phyloP scores from a whole-genome alignment of 2,113 vertebrate genomes.

The Spea bombifrons region DNA sequence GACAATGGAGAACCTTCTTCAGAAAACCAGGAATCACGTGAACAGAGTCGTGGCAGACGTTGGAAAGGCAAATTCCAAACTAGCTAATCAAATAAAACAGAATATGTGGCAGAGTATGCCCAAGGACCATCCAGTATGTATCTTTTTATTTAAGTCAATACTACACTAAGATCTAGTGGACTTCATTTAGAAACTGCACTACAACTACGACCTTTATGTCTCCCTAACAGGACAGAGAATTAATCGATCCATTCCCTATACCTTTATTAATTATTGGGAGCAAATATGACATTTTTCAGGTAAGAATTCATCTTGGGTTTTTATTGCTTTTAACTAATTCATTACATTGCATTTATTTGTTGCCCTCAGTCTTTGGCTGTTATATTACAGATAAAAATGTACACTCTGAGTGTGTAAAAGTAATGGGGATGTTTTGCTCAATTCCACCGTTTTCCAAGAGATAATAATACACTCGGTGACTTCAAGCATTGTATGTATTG shows the following conservation, averaged over 20 bases:
- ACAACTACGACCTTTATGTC: conserved; percentile 26
- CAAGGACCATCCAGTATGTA: conserved; percentile 87
- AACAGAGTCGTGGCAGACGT: conserved; percentile 70
- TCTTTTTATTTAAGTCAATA: neutral
- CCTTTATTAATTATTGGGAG: conserved; percentile 90
- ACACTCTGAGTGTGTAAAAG: too few species aligned
- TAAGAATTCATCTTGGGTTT: conserved; percentile 57
- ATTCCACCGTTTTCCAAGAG: too few species aligned
- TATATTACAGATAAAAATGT: too few species aligned
- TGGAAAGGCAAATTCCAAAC: conserved; percentile 68
- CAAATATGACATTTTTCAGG: conserved; percentile 93
- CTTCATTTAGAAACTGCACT: too few species aligned
- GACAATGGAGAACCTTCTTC: conserved; percentile 83
- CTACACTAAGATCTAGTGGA: too few species aligned
- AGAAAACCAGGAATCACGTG: conserved; percentile 71
- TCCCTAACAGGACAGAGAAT: conserved; percentile 81
- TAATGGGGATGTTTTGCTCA: too few species aligned
- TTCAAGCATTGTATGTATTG: conserved; percentile 28
- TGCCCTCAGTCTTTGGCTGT: too few species aligned
- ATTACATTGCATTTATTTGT: too few species aligned
- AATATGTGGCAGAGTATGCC: conserved; percentile 65
- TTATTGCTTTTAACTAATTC: too few species aligned
- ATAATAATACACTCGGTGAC: too few species aligned
- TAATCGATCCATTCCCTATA: conserved; percentile 86
- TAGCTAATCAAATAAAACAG: conserved; percentile 66